Base-by-base conservation (phyloP, 2,113 vertebrate genomes). In the Casuarius casuarius region DNA sequence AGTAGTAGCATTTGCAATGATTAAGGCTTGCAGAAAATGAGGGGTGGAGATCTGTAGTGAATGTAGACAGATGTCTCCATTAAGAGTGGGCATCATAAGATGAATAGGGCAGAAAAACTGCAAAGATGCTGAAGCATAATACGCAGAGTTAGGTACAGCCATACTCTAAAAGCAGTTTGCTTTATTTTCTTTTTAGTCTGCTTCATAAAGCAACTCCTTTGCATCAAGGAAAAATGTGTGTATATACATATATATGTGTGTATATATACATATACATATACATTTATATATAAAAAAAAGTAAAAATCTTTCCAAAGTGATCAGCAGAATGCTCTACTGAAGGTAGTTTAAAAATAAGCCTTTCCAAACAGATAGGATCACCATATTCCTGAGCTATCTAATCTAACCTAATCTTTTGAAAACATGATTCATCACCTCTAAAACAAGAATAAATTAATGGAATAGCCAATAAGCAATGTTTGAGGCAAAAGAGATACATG, bases 21-120 rank as follows among this genome's bases (percentile, higher is more conserved):
- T 67, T 84, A 92, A 90, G 73, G 66, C 61, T 95, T 81, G 65
- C 28, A 92, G 76, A 95, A 97, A 93, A 81, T 58, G 51, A 79
- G 56, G 20, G 83, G 68, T 75, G 73, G 59, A 87, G 58, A 71
- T 67, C 38, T 78, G 51, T 68, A 10, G 9, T 75, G 56, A 68
- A 89, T 89, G 48, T 46, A 93, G 88, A 86, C 74, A 65, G 70
- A 90, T 77, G 83, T 68, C 83, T 89, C 56, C 40, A 35, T 82
- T 94, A 78, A 68, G 62, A 95, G 54, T 87, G 58, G 51, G 80
- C 68, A 85, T 87, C 18, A 95, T 52, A 93, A 93, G 31, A 92
- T 17, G 12, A 92, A 87, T 79, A 12, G 12, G 21, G 46, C 46
- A 92, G 72, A 81, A 90, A 78, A 96, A 66, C 42, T 38, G 66